Base-by-base conservation (phyloP, 2,888 invertebrate species). In the Parapristionchus giblindavisi region DNA sequence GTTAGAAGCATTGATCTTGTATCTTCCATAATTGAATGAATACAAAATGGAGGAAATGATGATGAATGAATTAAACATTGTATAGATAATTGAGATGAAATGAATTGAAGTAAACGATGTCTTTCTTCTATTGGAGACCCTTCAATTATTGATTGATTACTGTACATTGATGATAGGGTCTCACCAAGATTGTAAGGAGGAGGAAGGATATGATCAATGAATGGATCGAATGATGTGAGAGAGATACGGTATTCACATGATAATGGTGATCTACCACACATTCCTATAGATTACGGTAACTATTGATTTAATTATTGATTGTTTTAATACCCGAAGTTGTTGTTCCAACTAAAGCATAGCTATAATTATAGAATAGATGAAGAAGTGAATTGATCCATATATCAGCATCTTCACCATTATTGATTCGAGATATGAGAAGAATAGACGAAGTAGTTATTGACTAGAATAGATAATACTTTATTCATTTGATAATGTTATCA, bases 161-260 rank as follows among this genome's bases (percentile, higher is more conserved):
- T 21, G 52, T 68, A 52, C n/a, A 2, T 52, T 4, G 14, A 17
- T 0, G 51, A 8, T 14, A n/a, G n/a, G 32, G 36, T 24, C 51
- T 68, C 51, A 68, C 68, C 68, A 6, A 68, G 68, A 68, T 52
- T 52, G 52, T 52, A 68, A 1, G 68, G 52, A 68, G 68, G 68
- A 8, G 68, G 68, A 1, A 52, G 52, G 36, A 38, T 34, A 34
- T n/a, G 51, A n/a, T 68, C 52, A 36, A 27, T 32, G 68, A 68
- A 27, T 5, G 68, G 68, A 68, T 68, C 51, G 36, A 68, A 52
- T 14, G 3, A 24, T 1, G 52, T n/a, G 11, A 68, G 68, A 0
- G 68, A 68, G 52, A 68, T 68, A 68, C 68, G 68, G 36, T 68
- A 68, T 21, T 68, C 68, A 40, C 68, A 68, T 17, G 68, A 68